Base-by-base conservation (phyloP, 2,113 vertebrate genomes). In the Hiodon alosoides region DNA sequence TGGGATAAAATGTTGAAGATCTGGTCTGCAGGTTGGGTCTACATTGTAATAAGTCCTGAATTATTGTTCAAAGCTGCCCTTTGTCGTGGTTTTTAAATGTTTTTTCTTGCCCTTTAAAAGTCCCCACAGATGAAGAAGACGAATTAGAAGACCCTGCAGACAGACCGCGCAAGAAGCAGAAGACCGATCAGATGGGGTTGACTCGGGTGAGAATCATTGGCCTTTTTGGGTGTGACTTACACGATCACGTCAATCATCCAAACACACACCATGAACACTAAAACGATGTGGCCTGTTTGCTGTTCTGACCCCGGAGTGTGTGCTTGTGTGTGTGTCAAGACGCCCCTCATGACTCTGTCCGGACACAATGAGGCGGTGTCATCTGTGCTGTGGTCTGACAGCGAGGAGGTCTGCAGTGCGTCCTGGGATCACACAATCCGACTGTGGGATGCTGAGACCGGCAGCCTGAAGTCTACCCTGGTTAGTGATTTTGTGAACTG, bases 1-100 rank as follows among this genome's bases (percentile, higher is more conserved):
- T 99, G 97, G 97, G 97, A 99, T 87, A 98, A 94, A 86, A 98
- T 98, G 97, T 86, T 99, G 74, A 99, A 99, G 89, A 93, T 99
- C 76, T 99, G 97, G 97, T 98, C 97, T 80, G 91, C 97, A 92
- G 96, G 97, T 98, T 9, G 78, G 67, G 54, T 66, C 16, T 66
- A 13, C 46, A 10, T 46, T 31, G n/a, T 59, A n/a, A 6, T 55
- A 8, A 16, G 3, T 71, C 8, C 8, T 54, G 9, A 69, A 46
- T 55, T 51, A 13, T 58, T 5, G 14, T 46, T 60, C 54, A 31
- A 31, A 31, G 31, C 31, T 31, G 0, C 14, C 11, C 54, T 2
- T 8, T 48, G 14, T 31, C n/a, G 47, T 60, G 3, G 48, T 66
- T 50, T 16, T 53, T 74, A 53, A 8, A 16, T 46, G 4, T 59